Conservation (phyloP, 2,888 invertebrate genomes). For the Mythimna ferrago region DNA sequence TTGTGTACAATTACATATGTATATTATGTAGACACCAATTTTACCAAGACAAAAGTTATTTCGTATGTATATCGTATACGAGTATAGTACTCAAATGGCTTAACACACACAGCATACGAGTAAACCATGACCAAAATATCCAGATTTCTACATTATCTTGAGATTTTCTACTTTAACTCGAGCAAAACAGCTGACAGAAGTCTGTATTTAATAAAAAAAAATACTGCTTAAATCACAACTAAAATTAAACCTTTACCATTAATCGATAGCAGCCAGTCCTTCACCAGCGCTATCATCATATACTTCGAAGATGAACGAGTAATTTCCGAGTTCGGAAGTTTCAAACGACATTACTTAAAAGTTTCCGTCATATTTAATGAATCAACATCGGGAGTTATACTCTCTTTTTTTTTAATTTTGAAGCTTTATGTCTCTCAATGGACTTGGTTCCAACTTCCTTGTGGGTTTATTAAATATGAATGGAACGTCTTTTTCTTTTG, state of each 20-base stretch:
- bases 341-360: constrained; percentile 75
- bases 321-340: constrained; percentile 71
- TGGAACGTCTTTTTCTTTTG: constrained; percentile 27
- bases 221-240: neutral
- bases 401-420: constrained; percentile 68
- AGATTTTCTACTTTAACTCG: too few relatives aligned
- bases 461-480: constrained; percentile 55
- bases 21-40: too few relatives aligned
- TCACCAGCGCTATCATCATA: constrained; percentile 31
- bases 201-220: neutral
- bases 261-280: constrained; percentile 2
- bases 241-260: constrained; percentile 18
- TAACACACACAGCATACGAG: too few relatives aligned
- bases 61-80: too few relatives aligned
- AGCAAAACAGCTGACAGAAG: too few relatives aligned
- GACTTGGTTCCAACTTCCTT: constrained; percentile 55
- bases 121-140: too few relatives aligned
- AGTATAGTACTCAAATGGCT: too few relatives aligned
- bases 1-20: too few relatives aligned
- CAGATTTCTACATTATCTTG: too few relatives aligned
- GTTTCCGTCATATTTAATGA: constrained; percentile 75
- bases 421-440: constrained; percentile 65
- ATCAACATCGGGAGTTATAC: constrained; percentile 72
- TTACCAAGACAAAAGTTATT: too few relatives aligned
- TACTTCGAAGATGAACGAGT: constrained; percentile 74